These are phyloP conservation scores for Phyllostomus hastatus DNA, from an alignment of 2,113 vertebrate genomes.

Conservation along the genomic window DNA sequence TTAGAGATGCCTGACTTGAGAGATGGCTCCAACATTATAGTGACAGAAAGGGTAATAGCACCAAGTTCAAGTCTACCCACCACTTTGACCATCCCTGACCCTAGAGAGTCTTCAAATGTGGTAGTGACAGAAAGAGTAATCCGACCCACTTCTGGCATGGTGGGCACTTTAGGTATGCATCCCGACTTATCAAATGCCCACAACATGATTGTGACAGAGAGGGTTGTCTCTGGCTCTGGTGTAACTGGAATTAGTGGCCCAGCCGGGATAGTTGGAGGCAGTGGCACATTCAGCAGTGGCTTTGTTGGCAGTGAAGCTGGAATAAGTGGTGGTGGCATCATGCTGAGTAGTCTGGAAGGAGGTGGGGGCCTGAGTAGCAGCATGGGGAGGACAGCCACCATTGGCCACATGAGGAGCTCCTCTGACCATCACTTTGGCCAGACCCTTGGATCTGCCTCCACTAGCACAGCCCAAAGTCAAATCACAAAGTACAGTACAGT, in stretches of 20 bases:
- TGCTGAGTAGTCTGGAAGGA: slow-evolving; percentile 38
- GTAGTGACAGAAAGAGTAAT: slow-evolving; percentile 86
- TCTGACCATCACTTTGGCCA: slow-evolving; percentile 72
- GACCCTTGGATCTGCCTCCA: slow-evolving; percentile 71
- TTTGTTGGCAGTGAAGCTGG: slow-evolving; percentile 36
- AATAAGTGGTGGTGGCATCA: background rate
- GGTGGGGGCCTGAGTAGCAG: slow-evolving; percentile 55
- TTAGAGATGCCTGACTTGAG: slow-evolving; percentile 81
- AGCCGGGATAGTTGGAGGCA: background rate
- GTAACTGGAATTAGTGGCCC: slow-evolving; percentile 63
- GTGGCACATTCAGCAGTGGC: slow-evolving; percentile 13
- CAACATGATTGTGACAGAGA: slow-evolving; percentile 85
- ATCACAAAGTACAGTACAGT: slow-evolving; percentile 84
- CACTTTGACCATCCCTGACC: slow-evolving; percentile 80
- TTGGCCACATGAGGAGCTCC: slow-evolving; percentile 69
- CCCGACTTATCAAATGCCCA: slow-evolving; percentile 78
- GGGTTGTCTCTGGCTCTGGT: slow-evolving; percentile 84
- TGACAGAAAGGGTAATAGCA: slow-evolving; percentile 84
- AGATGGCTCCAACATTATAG: slow-evolving; percentile 83
- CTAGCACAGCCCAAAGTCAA: slow-evolving; percentile 79
- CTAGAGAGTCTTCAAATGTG: slow-evolving; percentile 83
- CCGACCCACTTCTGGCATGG: slow-evolving; percentile 77
- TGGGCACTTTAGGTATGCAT: slow-evolving; percentile 78
- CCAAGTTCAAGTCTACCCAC: slow-evolving; percentile 79
- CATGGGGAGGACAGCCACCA: slow-evolving; percentile 58